Percentiles rank a stretch among this genome's conserved stretches.
Conservation (phyloP, 2,888 invertebrate genomes). For the Seladonia tumulorum region DNA sequence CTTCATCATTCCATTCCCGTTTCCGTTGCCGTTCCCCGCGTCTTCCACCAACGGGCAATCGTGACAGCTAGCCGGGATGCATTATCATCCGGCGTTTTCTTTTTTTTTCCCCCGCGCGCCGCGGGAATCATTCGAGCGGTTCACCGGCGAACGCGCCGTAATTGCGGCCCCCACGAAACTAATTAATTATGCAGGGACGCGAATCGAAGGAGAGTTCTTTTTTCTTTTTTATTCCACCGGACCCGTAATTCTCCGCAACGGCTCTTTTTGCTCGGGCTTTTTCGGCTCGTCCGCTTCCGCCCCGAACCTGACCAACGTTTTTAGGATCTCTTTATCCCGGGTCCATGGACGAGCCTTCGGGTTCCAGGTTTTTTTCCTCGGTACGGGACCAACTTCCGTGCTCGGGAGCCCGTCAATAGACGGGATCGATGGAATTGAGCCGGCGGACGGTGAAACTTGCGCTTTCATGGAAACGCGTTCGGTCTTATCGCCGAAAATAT, state of each 20-base stretch:
- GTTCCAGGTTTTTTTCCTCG: conserved; percentile 27
- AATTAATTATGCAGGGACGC: conserved; percentile 74
- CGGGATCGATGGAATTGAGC: conserved; percentile 10
- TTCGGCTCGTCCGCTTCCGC: conserved; percentile 27
- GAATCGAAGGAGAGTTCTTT: conserved; percentile 50
- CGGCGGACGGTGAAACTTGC: conserved; percentile 11
- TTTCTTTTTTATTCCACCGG: conserved; percentile 8
- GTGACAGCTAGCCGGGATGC: conserved; percentile 2
- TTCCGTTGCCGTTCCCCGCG: not conserved
- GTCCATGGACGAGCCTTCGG: not conserved
- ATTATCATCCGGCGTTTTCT: conserved; percentile 37
- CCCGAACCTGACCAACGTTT: conserved; percentile 43
- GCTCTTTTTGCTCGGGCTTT: conserved; percentile 10
- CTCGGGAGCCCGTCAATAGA: conserved; percentile 38
- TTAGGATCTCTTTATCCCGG: conserved; percentile 28
- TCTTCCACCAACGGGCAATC: not conserved
- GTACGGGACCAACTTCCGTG: conserved; percentile 31
- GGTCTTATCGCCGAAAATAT: conserved; percentile 21
- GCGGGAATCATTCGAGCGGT: conserved; percentile 56
- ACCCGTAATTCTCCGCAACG: conserved; percentile 28
- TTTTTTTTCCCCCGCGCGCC: conserved; percentile 39
- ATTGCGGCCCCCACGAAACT: conserved; percentile 72
- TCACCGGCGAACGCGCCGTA: conserved; percentile 66
- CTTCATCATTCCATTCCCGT: not conserved
- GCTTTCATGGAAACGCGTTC: conserved; percentile 17